Evolutionary conservation across 2,888 invertebrate species (phyloP), one percentile per base, ranked within the genome.

Genomic region (Heteropelma amictum): DNA sequence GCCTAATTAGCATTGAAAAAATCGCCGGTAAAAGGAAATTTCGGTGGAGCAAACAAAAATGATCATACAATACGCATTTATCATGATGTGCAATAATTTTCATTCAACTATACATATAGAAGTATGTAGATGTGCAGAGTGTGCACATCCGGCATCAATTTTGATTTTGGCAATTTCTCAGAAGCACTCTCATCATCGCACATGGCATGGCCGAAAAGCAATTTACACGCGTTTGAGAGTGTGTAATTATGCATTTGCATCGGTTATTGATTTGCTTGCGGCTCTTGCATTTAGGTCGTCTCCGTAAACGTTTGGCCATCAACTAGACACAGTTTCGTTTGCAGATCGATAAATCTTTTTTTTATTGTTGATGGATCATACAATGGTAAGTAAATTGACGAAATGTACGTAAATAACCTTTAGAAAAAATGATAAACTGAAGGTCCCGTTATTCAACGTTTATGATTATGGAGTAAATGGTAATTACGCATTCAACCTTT

Each of bases 221-320:
- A n/a, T n/a, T 38, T 26, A 4, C 6, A 3, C 30, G 14, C 28
- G 14, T 3, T 8, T 30, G 4, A 45, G 4, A 19, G 14, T 23
- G 19, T 26, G 75, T 61, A 67, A 61, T 61, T 8, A 19, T 19
- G 23, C 42, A 26, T 21, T 67, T 49, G 61, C 75, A 71, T 67
- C 54, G 60, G 17, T 67, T 75, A 75, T 75, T 75, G 75, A 71
- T 75, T 61, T 65, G 65, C 40, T 49, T 64, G 38, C 28, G 38
- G 40, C 53, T 33, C 10, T 17, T 30, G 54, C 40, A 75, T 67
- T 67, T 71, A 42, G 75, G 75, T 75, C 71, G 75, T 10, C 47
- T 42, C 26, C 56, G 51, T 35, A 45, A 42, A 65, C 26, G 30
- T 56, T 53, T 26, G 35, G 38, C 23, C 56, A 38, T n/a, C 38